Evolutionary conservation across 2,113 vertebrate genomes (phyloP).

Genomic region (Archocentrus centrarchus): DNA sequence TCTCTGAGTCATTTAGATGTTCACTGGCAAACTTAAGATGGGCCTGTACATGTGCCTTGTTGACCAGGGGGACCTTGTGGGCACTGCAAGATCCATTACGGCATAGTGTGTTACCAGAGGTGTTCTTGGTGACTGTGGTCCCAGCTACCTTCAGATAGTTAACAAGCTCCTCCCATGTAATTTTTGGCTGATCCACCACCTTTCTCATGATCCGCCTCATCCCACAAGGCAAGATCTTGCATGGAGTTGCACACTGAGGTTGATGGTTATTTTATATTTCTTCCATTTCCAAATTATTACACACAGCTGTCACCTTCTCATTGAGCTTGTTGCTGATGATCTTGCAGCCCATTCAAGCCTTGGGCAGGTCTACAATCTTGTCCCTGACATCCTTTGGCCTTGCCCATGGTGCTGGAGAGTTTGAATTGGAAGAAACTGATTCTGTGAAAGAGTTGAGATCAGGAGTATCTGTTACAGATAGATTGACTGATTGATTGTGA

Average conservation of each 20-base stretch:
- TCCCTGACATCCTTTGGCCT: not conserved
- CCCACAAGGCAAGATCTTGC: not conserved
- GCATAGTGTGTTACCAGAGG: not conserved
- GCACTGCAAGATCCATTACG: not conserved
- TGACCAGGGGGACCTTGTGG: not conserved
- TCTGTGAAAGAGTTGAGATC: not conserved
- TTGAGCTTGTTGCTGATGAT: not conserved
- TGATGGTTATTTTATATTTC: not conserved
- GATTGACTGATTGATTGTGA: conserved; percentile 3
- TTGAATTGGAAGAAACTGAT: not conserved
- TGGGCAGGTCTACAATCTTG: not conserved
- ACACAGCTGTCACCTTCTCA: not conserved
- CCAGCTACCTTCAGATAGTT: not conserved
- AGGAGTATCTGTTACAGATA: not conserved
- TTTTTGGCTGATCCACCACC: too few relatives aligned
- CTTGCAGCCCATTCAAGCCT: not conserved
- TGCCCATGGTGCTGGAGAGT: not conserved
- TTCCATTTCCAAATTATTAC: not conserved
- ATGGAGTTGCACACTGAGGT: not conserved
- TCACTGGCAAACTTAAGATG: not conserved
- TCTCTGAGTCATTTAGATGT: not conserved
- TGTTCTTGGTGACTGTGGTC: not conserved
- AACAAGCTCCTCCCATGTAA: too few relatives aligned
- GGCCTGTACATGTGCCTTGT: not conserved
- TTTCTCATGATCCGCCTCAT: not conserved